Evolutionary conservation across 2,888 invertebrate species (phyloP), one percentile per base, ranked within the genome.

Genomic region (Xestia xanthographa): DNA sequence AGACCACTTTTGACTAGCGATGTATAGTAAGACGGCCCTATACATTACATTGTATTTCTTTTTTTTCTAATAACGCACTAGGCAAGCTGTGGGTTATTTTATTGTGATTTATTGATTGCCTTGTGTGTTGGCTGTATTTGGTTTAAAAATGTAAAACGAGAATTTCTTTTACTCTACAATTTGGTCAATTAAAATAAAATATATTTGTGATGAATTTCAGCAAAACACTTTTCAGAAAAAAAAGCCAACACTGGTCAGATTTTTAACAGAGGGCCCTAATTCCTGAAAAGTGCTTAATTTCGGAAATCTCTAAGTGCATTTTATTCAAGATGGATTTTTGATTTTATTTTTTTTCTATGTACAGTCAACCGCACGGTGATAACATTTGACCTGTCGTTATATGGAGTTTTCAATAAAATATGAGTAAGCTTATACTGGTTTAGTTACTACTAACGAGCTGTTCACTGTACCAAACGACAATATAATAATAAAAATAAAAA

Each of bases 21-120:
- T 11, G 26, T 6, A 12, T 3, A 8, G 11, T 41, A 4, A 11
- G 26, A 80, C 80, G 76, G 60, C 76, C 80, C 76, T 38, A 58
- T 8, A 58, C 0, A n/a, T 26, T 70, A 56, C 45, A 8, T 38
- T 78, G 12, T 75, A 22, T 26, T 45, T 38, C 34, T 20, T 20
- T 26, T 50, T 22, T 22, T 34, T 41, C 8, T 50, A 34, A 34
- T 60, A 80, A 60, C 43, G 73, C 80, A 80, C 60, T 80, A 8
- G 60, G 48, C 80, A 50, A 77, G 73, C 48, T 50, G 45, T 43
- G 17, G 17, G 41, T 6, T 43, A 5, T 26, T 26, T 29, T 2
- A 60, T 50, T 43, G 48, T 34, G 29, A 48, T 20, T 3, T 34
- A 17, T 58, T 29, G 1, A 26, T 5, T 34, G 48, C 76, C 58